phyloP scores from a whole-genome alignment of 2,797 vertebrate genomes.

The Sebastes aleutianus region DNA sequence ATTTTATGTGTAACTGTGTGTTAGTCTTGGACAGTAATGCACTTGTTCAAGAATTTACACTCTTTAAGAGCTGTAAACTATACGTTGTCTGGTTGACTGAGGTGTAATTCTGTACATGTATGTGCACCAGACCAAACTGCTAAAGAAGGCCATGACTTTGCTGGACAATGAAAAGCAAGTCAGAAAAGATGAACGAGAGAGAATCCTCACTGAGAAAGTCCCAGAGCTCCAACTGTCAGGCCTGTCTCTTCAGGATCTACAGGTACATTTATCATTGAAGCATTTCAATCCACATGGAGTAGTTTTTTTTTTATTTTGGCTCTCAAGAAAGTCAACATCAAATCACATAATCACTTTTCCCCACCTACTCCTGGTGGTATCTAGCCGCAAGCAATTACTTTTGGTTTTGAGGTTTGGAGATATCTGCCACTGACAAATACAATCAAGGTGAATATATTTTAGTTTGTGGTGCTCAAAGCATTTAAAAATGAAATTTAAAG shows the following conservation, averaged over 20 bases:
- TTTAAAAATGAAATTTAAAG: background rate
- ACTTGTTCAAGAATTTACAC: background rate
- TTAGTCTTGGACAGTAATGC: background rate
- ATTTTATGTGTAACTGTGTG: background rate
- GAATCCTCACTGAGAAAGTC: conserved; percentile 72
- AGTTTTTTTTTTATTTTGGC: background rate
- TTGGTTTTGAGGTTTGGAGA: background rate
- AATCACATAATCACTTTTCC: background rate
- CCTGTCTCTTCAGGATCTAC: conserved; percentile 75
- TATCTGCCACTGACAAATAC: background rate
- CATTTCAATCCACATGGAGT: background rate
- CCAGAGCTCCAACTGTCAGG: conserved; percentile 68
- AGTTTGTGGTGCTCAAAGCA: background rate
- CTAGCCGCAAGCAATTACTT: background rate
- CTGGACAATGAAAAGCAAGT: conserved; percentile 73
- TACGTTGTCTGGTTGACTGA: background rate
- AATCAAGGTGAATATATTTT: background rate
- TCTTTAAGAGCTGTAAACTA: background rate
- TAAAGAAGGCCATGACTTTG: conserved; percentile 78
- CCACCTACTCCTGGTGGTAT: background rate
- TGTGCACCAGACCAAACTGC: conserved; percentile 77
- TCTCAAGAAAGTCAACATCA: background rate
- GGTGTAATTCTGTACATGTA: background rate
- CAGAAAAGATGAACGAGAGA: conserved; percentile 67
- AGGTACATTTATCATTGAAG: conserved; percentile 52